A percentile compares a stretch with the other conserved stretches of the same genome.
These are phyloP conservation scores for Caenorhabditis remanei DNA, from an alignment of 1,140 invertebrate genomes.

Conservation along the genomic window DNA sequence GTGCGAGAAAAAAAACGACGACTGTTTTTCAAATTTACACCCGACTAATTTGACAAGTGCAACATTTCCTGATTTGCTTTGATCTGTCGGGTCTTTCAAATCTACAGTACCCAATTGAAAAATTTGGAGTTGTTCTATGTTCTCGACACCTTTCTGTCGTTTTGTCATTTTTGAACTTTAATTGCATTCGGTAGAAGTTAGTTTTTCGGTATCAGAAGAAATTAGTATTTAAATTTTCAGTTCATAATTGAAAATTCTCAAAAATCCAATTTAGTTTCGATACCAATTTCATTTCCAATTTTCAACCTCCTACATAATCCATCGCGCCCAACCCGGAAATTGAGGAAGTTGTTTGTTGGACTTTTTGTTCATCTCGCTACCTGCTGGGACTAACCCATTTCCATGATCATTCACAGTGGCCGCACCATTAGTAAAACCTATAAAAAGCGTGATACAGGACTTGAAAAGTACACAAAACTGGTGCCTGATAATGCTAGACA, in stretches of 20 bases:
- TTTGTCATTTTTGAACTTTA: neutral
- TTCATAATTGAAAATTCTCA: neutral
- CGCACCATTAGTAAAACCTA: conserved; percentile 22
- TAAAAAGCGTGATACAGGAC: neutral
- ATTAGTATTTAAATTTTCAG: neutral
- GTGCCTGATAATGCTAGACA: conserved; percentile 28
- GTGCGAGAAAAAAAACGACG: conserved; percentile 27
- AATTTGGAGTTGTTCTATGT: conserved; percentile 12
- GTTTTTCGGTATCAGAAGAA: neutral
- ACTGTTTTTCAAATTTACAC: neutral
- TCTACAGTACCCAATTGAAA: neutral
- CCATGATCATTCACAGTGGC: neutral
- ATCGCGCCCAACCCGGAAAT: neutral
- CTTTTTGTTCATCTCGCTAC: neutral
- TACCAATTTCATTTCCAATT: conserved; percentile 13
- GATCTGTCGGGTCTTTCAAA: neutral
- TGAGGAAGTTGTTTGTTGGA: neutral
- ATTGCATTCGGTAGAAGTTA: neutral
- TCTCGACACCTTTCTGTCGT: neutral
- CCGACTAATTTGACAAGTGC: conserved; percentile 50
- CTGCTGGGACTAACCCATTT: conserved; percentile 43
- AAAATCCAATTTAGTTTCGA: neutral
- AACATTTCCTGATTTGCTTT: neutral
- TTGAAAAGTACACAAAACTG: too few species aligned
- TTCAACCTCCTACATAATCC: neutral